These are phyloP conservation scores for Charanyca ferruginea DNA, from an alignment of 2,888 invertebrate species.

Conservation along the genomic window DNA sequence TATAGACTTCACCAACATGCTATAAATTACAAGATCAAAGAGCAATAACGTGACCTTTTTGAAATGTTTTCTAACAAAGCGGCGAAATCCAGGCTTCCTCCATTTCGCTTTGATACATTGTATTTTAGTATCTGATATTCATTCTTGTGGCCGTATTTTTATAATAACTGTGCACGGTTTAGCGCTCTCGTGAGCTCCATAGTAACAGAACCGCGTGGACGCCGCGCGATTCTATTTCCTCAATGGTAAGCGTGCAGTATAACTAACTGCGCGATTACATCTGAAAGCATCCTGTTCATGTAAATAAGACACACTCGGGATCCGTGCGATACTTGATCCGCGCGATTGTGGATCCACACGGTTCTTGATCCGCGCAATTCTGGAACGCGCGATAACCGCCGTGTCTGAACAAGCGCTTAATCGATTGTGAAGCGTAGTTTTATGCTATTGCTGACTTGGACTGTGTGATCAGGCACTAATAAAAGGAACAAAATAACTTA, in stretches of 20 bases:
- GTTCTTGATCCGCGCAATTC: too few species aligned
- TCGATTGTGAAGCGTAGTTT: background rate
- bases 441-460: background rate
- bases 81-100: background rate
- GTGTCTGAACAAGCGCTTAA: too few species aligned
- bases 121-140: constrained; percentile 16
- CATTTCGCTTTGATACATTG: constrained; percentile 20
- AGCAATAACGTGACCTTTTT: constrained; percentile 18
- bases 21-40: constrained; percentile 34
- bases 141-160: constrained; percentile 3
- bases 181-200: too few species aligned
- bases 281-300: too few species aligned
- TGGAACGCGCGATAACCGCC: too few species aligned
- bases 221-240: too few species aligned
- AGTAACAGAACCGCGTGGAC: too few species aligned
- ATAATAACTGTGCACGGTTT: background rate
- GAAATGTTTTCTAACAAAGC: constrained; percentile 23
- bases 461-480: constrained; percentile 4
- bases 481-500: background rate
- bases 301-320: too few species aligned
- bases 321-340: too few species aligned
- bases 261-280: too few species aligned
- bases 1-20: background rate
- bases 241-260: too few species aligned
- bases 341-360: too few species aligned